Conservation (phyloP, 1,140 invertebrate species). For the Zaprionus vittiger region DNA sequence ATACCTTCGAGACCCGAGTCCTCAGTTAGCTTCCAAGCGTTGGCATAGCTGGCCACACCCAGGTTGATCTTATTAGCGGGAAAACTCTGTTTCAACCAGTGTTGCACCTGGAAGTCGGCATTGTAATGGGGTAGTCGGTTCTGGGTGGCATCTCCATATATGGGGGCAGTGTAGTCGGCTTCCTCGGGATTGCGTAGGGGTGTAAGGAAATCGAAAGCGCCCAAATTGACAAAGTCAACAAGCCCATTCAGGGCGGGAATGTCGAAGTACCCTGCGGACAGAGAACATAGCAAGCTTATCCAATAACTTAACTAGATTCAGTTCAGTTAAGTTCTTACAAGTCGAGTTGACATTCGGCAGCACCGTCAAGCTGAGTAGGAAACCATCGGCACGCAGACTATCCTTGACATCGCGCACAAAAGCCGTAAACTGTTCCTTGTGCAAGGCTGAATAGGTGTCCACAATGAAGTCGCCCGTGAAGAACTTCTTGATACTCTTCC, state of each 20-base stretch:
- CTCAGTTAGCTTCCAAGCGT: slow-evolving; percentile 91
- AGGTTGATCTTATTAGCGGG: slow-evolving; percentile 91
- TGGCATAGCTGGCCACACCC: slow-evolving; percentile 92
- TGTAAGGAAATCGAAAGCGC: slow-evolving; percentile 92
- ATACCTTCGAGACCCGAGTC: slow-evolving; percentile 90
- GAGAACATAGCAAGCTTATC: neutral
- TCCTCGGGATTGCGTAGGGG: slow-evolving; percentile 90
- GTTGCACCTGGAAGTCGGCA: slow-evolving; percentile 87
- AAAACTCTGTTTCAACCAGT: slow-evolving; percentile 88
- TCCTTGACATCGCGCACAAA: slow-evolving; percentile 90
- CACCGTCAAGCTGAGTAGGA: slow-evolving; percentile 88
- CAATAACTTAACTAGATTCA: neutral
- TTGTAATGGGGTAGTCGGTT: slow-evolving; percentile 88
- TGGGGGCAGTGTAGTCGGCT: slow-evolving; percentile 89
- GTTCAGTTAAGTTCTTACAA: slow-evolving; percentile 85
- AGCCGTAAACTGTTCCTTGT: slow-evolving; percentile 90
- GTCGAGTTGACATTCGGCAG: slow-evolving; percentile 91
- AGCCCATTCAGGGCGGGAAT: slow-evolving; percentile 88
- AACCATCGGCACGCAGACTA: slow-evolving; percentile 87
- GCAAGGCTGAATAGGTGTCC: slow-evolving; percentile 90
- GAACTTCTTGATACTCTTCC: slow-evolving; percentile 90
- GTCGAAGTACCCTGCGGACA: slow-evolving; percentile 90
- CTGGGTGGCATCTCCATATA: slow-evolving; percentile 87
- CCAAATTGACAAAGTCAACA: slow-evolving; percentile 92
- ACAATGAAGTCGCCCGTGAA: slow-evolving; percentile 88